A percentile compares a stretch with the other conserved stretches of the same genome.
Conservation (phyloP, 2,888 invertebrate genomes). For the Tenthredo distinguenda region DNA sequence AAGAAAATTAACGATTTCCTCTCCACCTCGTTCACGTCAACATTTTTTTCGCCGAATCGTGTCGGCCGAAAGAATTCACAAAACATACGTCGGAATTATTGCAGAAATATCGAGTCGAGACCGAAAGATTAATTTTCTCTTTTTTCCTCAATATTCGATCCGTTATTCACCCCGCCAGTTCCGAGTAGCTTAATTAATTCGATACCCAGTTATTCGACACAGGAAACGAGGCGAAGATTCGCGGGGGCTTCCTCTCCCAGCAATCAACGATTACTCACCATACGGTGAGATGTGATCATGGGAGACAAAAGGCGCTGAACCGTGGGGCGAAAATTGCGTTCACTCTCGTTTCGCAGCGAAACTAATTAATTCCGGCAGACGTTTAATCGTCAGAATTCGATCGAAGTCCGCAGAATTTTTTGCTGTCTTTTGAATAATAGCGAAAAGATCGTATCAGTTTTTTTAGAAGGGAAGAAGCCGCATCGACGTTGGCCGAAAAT, state of each 20-base stretch:
- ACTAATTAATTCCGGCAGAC: not conserved
- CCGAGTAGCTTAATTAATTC: not conserved
- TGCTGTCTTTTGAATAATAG: too few relatives aligned
- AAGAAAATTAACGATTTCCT: too few relatives aligned
- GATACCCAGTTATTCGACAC: not conserved
- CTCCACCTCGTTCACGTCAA: too few relatives aligned
- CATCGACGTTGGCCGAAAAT: not conserved
- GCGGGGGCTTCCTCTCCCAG: slow-evolving; percentile 17
- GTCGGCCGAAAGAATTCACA: not conserved
- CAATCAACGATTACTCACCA: slow-evolving; percentile 16
- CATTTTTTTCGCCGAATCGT: too few relatives aligned
- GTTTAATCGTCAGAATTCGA: not conserved
- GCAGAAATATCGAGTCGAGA: not conserved
- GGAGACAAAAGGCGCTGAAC: not conserved
- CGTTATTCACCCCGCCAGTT: not conserved
- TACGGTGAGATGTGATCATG: not conserved
- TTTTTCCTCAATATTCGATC: not conserved
- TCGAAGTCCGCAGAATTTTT: not conserved
- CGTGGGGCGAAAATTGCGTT: not conserved
- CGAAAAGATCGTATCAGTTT: too few relatives aligned
- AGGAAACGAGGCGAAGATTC: slow-evolving; percentile 13
- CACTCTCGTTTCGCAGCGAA: not conserved
- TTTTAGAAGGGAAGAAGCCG: too few relatives aligned
- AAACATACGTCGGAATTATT: too few relatives aligned
- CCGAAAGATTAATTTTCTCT: not conserved